Conservation (phyloP, 2,113 vertebrate genomes). For the Climacteris rufus region DNA sequence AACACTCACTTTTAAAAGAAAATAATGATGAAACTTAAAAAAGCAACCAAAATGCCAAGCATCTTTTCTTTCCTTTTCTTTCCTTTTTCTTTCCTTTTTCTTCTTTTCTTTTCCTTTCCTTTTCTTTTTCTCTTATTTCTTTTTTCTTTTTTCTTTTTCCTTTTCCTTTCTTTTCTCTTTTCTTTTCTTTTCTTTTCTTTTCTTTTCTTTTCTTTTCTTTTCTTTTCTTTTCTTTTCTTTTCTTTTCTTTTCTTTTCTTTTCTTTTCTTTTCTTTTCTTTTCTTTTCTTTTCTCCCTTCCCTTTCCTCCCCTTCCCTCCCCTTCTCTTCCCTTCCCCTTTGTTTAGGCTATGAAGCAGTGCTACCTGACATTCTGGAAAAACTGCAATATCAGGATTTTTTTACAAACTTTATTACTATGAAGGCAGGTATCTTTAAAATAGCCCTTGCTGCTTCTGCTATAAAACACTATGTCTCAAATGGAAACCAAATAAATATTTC, state of each 20-base stretch:
- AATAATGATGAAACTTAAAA: neutral
- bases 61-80: neutral
- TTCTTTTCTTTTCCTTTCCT: too few relatives aligned
- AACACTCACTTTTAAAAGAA: neutral
- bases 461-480: neutral
- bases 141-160: too few relatives aligned
- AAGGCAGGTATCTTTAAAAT: neutral
- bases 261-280: neutral
- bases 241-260: too few relatives aligned
- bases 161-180: neutral
- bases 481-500: neutral
- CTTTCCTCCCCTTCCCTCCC: too few relatives aligned
- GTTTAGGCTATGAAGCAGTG: neutral
- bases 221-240: too few relatives aligned
- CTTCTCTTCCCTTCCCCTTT: too few relatives aligned
- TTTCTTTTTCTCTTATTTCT: neutral
- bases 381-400: neutral
- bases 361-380: neutral
- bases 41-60: neutral
- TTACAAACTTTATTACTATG: neutral
- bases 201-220: fast-evolving
- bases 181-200: too few relatives aligned
- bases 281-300: too few relatives aligned
- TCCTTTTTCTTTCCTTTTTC: neutral
- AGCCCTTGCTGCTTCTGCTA: neutral